Percentiles rank a stretch among this genome's conserved stretches.
Conservation (phyloP, 2,797 vertebrate species). For the Platalea minor region DNA sequence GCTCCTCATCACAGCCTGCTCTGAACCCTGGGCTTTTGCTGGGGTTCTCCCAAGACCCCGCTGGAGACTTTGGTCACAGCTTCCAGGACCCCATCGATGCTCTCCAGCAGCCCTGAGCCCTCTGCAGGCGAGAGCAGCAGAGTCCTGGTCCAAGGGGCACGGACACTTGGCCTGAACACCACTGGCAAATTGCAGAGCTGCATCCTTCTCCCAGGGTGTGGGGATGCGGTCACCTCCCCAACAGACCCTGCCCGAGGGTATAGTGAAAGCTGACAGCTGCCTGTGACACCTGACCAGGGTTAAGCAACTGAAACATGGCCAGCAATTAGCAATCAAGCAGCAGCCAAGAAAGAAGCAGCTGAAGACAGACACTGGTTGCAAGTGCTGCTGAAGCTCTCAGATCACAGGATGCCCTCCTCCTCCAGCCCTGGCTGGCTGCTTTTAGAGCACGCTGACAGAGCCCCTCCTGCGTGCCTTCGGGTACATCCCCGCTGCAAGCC, state of each 20-base stretch:
- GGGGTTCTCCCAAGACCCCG: not conserved
- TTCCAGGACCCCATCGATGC: not conserved
- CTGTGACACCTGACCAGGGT: not conserved
- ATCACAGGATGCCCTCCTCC: not conserved
- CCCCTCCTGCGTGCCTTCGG: accelerated
- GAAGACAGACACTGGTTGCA: not conserved
- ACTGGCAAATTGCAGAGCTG: not conserved
- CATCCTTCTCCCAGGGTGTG: not conserved
- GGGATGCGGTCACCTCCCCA: not conserved
- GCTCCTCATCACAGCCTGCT: not conserved
- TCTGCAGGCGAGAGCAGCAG: not conserved
- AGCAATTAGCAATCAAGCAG: not conserved
- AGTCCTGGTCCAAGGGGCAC: not conserved
- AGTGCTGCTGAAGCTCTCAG: not conserved
- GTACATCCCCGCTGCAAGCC: accelerated
- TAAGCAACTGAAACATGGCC: not conserved
- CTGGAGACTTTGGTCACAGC: not conserved
- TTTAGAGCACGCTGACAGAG: not conserved
- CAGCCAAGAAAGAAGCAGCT: not conserved
- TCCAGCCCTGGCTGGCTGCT: not conserved
- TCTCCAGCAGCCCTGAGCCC: too few species aligned
- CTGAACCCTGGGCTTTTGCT: not conserved
- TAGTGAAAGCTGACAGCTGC: not conserved
- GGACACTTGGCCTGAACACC: accelerated
- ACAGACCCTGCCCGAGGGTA: not conserved